Conservation (phyloP, 2,113 vertebrate genomes). For the Periophthalmodon schlosseri region DNA sequence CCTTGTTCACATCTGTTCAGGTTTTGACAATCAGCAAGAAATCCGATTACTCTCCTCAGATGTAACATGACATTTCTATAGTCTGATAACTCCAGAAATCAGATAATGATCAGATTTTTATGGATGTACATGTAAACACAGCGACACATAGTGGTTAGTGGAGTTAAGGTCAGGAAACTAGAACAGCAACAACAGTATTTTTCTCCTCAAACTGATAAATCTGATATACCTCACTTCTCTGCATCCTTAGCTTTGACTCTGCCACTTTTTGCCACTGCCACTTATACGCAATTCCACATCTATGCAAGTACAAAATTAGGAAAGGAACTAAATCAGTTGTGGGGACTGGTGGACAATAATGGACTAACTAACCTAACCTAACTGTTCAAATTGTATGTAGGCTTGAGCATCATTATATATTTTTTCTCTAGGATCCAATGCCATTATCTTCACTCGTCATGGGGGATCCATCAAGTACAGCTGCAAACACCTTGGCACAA, state of each 20-base stretch:
- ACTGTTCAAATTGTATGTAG: neutral
- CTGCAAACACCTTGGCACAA: conserved; percentile 84
- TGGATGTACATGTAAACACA: neutral
- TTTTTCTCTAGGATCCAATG: conserved; percentile 81
- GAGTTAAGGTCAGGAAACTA: too few relatives aligned
- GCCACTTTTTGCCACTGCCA: too few relatives aligned
- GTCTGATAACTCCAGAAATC: neutral
- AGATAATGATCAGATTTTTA: neutral
- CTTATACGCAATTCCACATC: too few relatives aligned
- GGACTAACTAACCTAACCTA: neutral
- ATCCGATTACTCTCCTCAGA: neutral
- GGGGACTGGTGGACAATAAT: too few relatives aligned
- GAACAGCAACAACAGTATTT: too few relatives aligned
- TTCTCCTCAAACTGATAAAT: too few relatives aligned
- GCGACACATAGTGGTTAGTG: neutral
- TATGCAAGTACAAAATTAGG: neutral
- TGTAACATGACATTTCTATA: neutral
- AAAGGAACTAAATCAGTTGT: neutral
- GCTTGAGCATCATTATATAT: neutral
- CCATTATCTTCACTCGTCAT: conserved; percentile 86
- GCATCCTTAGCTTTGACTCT: too few relatives aligned
- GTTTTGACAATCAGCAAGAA: neutral
- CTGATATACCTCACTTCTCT: too few relatives aligned
- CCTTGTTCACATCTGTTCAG: too few relatives aligned
- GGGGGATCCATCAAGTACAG: conserved; percentile 86